Percentiles rank a stretch among this genome's conserved stretches.
These are phyloP conservation scores for Eupeodes latifasciatus DNA, from an alignment of 2,888 invertebrate genomes.

Conservation along the genomic window DNA sequence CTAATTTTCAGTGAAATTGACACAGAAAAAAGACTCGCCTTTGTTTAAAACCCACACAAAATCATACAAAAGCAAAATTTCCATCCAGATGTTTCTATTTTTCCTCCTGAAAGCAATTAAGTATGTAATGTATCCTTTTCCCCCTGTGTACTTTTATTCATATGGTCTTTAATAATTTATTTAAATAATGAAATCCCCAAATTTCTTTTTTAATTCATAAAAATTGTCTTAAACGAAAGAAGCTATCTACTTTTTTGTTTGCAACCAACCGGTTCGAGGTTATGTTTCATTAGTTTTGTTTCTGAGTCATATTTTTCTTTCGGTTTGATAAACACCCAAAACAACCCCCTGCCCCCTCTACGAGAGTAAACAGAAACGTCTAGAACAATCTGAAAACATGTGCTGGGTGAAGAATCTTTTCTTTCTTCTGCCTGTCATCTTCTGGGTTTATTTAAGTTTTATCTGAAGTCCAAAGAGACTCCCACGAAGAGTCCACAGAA, in stretches of 20 bases:
- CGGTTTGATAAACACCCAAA: neutral
- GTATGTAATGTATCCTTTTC: neutral
- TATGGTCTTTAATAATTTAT: neutral
- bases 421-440: no score
- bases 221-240: slow-evolving; percentile 54
- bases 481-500: no score
- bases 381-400: slow-evolving; percentile 35
- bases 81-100: slow-evolving; percentile 24
- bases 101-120: neutral
- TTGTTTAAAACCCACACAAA: neutral
- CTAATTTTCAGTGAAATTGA: no score
- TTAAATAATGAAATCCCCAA: neutral
- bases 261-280: slow-evolving; percentile 68
- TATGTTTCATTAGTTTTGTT: slow-evolving; percentile 16
- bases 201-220: neutral
- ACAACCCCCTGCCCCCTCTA: neutral
- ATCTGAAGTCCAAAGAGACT: no score
- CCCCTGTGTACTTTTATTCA: neutral
- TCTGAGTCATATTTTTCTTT: slow-evolving; percentile 61
- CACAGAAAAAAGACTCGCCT: no score
- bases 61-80: no score
- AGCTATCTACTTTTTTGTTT: slow-evolving; percentile 78
- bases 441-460: no score
- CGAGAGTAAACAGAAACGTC: slow-evolving; percentile 10
- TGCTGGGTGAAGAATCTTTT: neutral